Percentiles rank a stretch among this genome's conserved stretches.
Evolutionary conservation across 2,888 invertebrate species (phyloP).

Genomic region (Hofmannophila pseudospretella): DNA sequence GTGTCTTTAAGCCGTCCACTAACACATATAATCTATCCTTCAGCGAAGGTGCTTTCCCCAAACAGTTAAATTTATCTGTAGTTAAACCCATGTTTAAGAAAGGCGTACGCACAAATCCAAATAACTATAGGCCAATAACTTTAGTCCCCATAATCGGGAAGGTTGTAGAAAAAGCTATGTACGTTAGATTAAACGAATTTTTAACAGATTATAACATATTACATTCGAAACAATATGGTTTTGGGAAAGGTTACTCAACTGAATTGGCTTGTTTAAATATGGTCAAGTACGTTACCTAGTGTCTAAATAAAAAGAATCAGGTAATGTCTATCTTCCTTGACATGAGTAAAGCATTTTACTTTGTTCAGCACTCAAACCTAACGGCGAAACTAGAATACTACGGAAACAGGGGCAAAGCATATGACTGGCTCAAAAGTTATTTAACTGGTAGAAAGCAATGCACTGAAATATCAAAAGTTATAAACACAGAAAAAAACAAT

Average conservation of each 20-base stretch:
- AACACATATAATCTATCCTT: too few relatives aligned
- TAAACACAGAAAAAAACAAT: too few relatives aligned
- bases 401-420: too few relatives aligned
- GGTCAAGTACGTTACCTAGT: background rate
- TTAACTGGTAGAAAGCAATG: too few relatives aligned
- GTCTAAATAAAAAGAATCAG: background rate
- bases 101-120: background rate
- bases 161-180: background rate
- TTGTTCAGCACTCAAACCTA: too few relatives aligned
- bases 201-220: background rate
- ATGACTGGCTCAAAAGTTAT: too few relatives aligned
- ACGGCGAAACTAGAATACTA: too few relatives aligned
- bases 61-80: background rate
- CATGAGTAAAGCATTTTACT: too few relatives aligned
- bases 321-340: too few relatives aligned
- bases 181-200: background rate
- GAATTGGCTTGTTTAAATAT: background rate
- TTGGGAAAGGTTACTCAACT: background rate
- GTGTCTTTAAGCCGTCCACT: too few relatives aligned
- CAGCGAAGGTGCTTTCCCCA: too few relatives aligned
- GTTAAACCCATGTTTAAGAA: background rate
- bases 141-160: background rate
- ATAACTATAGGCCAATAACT: background rate
- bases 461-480: too few relatives aligned
- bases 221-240: background rate